phyloP scores from a whole-genome alignment of 2,113 vertebrate genomes.

The Ceyx margarethae region DNA sequence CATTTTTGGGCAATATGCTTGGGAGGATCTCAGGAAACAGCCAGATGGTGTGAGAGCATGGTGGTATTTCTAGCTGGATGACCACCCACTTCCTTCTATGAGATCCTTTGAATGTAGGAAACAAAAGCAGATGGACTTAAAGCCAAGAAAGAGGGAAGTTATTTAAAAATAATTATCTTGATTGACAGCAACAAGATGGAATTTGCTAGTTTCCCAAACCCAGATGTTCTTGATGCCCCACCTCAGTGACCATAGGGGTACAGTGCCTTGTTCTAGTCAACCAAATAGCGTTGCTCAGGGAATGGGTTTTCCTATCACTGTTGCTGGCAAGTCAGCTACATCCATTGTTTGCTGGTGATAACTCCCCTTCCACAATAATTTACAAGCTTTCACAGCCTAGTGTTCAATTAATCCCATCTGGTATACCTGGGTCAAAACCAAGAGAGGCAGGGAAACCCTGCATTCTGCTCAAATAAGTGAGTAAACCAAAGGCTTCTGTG shows the following conservation, averaged over 20 bases:
- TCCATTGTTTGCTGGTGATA: neutral
- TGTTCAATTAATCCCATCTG: neutral
- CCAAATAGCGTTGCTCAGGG: neutral
- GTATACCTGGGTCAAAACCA: neutral
- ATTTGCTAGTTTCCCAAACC: neutral
- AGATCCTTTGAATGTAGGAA: neutral
- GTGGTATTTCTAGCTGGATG: constrained; percentile 10
- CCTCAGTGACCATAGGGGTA: neutral
- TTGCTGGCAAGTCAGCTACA: neutral
- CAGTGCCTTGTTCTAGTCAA: neutral
- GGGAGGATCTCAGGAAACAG: neutral
- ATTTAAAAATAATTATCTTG: neutral
- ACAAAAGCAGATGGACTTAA: neutral
- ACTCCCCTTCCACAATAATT: neutral
- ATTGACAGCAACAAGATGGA: neutral
- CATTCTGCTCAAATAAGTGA: neutral
- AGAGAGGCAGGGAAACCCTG: neutral
- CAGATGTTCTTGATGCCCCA: neutral
- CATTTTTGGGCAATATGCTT: neutral
- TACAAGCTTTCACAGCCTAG: neutral
- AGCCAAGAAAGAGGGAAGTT: neutral
- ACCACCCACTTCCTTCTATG: constrained; percentile 16
- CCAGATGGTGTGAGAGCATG: neutral
- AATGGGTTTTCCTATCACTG: neutral
- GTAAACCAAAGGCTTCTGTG: neutral